These are phyloP conservation scores for Eudemis profundana DNA, from an alignment of 2,888 invertebrate genomes.

Conservation along the genomic window DNA sequence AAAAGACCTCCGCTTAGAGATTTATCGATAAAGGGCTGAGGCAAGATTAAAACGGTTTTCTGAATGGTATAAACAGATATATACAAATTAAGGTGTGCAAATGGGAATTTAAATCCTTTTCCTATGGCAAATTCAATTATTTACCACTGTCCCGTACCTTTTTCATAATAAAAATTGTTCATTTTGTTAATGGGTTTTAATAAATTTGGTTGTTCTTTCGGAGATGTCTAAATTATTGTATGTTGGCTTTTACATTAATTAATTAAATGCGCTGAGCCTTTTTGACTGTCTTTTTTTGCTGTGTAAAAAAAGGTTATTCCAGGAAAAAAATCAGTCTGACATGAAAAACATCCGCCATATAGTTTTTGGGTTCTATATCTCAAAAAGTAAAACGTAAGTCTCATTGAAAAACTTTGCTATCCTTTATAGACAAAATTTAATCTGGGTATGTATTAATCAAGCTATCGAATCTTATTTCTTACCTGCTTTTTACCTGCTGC, in stretches of 20 bases:
- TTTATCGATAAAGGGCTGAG: slow-evolving; percentile 25
- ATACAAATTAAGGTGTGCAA: slow-evolving; percentile 41
- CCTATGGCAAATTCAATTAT: slow-evolving; percentile 1
- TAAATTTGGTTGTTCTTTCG: neutral
- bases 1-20: slow-evolving; percentile 20
- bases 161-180: slow-evolving; percentile 19
- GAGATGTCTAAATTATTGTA: neutral
- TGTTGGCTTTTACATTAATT: too few species aligned
- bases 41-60: slow-evolving; percentile 33
- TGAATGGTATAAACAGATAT: slow-evolving; percentile 30
- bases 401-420: too few species aligned
- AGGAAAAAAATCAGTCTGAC: too few species aligned
- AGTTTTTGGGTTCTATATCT: too few species aligned
- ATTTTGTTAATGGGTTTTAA: slow-evolving; percentile 1
- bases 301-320: neutral
- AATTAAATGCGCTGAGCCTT: too few species aligned
- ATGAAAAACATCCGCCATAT: too few species aligned
- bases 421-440: too few species aligned
- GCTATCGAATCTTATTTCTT: too few species aligned
- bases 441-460: too few species aligned
- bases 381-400: too few species aligned
- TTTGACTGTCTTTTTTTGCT: too few species aligned
- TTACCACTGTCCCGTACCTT: slow-evolving; percentile 7
- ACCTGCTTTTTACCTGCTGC: too few species aligned
- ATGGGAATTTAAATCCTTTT: slow-evolving; percentile 34